phyloP scores from a whole-genome alignment of 64 coral and sea anemone genomes.

The Trachythela sp. region DNA sequence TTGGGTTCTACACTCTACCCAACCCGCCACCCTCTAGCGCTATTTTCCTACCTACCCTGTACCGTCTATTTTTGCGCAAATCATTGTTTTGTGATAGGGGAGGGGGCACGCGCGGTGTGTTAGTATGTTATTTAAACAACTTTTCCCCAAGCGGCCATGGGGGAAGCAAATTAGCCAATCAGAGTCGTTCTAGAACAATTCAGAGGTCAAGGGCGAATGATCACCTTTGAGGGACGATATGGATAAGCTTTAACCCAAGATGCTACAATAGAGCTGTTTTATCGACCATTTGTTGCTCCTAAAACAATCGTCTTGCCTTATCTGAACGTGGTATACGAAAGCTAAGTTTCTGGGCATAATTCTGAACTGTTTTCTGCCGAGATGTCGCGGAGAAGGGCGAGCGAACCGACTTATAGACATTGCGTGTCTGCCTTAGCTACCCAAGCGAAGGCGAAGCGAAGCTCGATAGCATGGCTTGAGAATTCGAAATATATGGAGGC shows the following conservation, averaged over 20 bases:
- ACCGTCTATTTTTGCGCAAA: no score
- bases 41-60: no score
- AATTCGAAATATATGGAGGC: conserved; percentile 38
- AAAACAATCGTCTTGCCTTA: not conserved
- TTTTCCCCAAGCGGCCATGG: not conserved
- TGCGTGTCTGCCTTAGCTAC: not conserved
- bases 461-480: not conserved
- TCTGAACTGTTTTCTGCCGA: not conserved
- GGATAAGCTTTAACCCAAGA: not conserved
- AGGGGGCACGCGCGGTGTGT: not conserved
- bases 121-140: not conserved
- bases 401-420: not conserved
- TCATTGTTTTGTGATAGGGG: not conserved
- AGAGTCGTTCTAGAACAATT: not conserved
- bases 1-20: no score
- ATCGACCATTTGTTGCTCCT: not conserved
- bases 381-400: not conserved
- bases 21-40: no score
- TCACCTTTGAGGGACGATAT: not conserved
- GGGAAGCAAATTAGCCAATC: not conserved
- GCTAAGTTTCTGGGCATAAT: not conserved
- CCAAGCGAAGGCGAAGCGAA: not conserved
- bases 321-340: not conserved
- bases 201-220: conserved; percentile 8
- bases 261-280: not conserved